Percentiles rank a stretch among this genome's conserved stretches.
phyloP scores from a whole-genome alignment of 2,113 vertebrate genomes.

The Chunga burmeisteri region DNA sequence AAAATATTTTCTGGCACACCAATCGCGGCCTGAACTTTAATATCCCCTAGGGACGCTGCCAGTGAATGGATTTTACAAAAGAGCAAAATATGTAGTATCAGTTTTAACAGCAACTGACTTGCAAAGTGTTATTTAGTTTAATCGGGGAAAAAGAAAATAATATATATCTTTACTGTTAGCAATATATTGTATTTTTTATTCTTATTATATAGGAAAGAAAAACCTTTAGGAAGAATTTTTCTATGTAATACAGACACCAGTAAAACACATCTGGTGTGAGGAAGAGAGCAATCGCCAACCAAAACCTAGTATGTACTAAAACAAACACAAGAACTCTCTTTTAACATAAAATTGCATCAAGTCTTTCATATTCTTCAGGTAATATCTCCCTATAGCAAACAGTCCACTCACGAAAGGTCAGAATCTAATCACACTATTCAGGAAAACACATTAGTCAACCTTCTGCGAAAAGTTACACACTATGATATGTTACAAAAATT shows the following conservation, averaged over 20 bases:
- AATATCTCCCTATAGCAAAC: neutral
- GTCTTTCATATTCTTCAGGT: neutral
- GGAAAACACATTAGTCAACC: neutral
- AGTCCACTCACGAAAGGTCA: neutral
- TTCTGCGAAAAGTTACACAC: neutral
- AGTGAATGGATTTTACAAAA: neutral
- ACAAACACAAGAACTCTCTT: neutral
- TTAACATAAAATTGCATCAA: neutral
- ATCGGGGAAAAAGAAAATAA: neutral
- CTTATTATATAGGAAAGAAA: neutral
- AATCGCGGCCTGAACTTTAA: neutral
- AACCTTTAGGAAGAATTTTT: neutral
- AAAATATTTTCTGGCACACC: neutral
- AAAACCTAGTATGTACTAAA: neutral
- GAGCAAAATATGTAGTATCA: neutral
- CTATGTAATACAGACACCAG: neutral
- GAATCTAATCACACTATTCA: neutral
- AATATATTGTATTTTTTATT: neutral
- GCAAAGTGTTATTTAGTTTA: neutral
- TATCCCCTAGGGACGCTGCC: neutral
- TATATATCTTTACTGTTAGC: neutral
- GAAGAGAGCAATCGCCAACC: neutral
- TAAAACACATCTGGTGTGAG: neutral
- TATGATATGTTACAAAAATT: neutral
- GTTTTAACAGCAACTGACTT: neutral